Percentiles rank a stretch among this genome's conserved stretches.
These are phyloP conservation scores for Alouatta palliata DNA, from an alignment of 2,113 vertebrate species.

Conservation along the genomic window DNA sequence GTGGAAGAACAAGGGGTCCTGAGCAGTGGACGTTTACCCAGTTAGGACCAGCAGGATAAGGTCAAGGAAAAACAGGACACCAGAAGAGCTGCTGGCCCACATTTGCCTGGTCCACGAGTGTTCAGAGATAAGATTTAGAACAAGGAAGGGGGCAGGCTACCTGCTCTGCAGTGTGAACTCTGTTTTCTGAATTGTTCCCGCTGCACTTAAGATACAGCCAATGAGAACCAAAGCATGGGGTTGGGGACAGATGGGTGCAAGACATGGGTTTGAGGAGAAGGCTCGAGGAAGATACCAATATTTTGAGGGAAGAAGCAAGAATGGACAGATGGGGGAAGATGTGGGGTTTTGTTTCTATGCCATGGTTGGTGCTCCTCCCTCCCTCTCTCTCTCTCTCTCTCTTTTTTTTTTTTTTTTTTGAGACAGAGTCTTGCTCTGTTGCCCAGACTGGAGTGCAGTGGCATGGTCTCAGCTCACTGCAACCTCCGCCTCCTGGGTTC, in stretches of 20 bases:
- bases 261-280: not conserved
- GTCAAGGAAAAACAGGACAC: not conserved
- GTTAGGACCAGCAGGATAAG: not conserved
- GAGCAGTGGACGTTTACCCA: not conserved
- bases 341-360: not conserved
- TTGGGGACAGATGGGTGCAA: not conserved
- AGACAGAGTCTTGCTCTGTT: too few species aligned
- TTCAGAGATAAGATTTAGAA: not conserved
- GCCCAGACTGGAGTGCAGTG: too few species aligned
- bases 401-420: too few species aligned
- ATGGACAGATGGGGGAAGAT: not conserved
- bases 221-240: not conserved
- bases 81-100: not conserved
- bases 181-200: not conserved
- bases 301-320: not conserved
- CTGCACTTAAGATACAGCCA: not conserved
- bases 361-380: not conserved
- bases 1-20: not conserved
- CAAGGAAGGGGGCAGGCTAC: not conserved
- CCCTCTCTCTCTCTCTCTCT: not conserved
- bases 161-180: accelerated
- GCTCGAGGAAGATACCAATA: not conserved
- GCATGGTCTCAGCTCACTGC: too few species aligned
- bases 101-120: not conserved
- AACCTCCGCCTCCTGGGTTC: too few species aligned